These are phyloP conservation scores for Ispidina lecontei DNA, from an alignment of 2,797 vertebrate genomes.

Conservation along the genomic window DNA sequence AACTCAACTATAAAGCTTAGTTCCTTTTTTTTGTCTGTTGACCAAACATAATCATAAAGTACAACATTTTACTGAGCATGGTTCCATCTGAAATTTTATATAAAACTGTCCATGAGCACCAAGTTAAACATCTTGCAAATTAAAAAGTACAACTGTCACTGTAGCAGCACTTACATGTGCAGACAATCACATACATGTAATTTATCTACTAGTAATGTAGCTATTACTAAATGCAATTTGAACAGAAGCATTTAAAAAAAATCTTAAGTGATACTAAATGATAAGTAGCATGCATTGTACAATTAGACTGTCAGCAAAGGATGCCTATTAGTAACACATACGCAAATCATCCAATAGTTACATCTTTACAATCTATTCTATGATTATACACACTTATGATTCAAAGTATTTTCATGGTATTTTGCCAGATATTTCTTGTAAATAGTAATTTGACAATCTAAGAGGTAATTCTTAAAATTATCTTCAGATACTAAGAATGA, in stretches of 20 bases:
- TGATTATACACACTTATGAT: conserved; percentile 7
- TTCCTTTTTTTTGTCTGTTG: conserved; percentile 9
- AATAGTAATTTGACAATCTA: conserved; percentile 35
- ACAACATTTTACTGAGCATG: conserved; percentile 10
- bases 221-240: neutral
- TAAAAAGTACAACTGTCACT: neutral
- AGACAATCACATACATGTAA: neutral
- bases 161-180: neutral
- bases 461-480: neutral
- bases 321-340: conserved; percentile 12
- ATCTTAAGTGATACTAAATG: neutral
- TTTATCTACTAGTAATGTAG: neutral
- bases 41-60: neutral
- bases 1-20: neutral
- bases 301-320: conserved; percentile 33
- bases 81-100: neutral
- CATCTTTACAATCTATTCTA: neutral
- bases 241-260: neutral
- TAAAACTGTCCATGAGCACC: neutral
- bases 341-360: neutral
- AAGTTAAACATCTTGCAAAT: neutral
- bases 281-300: neutral
- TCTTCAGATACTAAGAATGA: neutral
- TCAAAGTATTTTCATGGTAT: conserved; percentile 22
- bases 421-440: conserved; percentile 22